Evolutionary conservation across 2,888 invertebrate species (phyloP).

Genomic region (Euphydryas editha): DNA sequence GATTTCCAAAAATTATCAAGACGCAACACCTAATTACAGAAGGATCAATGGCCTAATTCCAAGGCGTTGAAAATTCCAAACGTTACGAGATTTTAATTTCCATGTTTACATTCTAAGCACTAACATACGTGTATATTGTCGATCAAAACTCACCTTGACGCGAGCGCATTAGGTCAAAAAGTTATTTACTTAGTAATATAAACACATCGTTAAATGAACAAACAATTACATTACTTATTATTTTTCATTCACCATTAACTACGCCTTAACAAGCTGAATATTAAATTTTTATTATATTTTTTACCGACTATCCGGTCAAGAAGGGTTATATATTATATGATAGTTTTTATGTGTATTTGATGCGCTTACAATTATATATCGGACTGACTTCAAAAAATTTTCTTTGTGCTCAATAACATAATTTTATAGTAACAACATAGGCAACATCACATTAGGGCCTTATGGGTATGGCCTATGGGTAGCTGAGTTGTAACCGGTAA

Average conservation of each 20-base stretch:
- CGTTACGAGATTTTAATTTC: not conserved
- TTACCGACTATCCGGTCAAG: no score
- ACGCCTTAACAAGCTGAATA: not conserved
- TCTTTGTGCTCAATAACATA: no score
- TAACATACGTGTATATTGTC: slow-evolving; percentile 13
- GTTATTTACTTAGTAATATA: not conserved
- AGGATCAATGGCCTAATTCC: not conserved
- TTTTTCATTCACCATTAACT: not conserved
- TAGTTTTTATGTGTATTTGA: no score
- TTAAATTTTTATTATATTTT: no score
- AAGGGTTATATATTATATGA: no score
- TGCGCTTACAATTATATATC: no score
- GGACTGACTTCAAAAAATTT: no score
- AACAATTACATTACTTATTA: not conserved
- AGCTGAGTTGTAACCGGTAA: not conserved
- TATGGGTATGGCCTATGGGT: no score
- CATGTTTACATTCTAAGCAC: slow-evolving; percentile 7
- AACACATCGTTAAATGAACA: not conserved
- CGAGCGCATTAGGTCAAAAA: not conserved
- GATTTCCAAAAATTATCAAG: not conserved
- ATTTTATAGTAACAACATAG: no score
- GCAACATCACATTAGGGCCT: no score
- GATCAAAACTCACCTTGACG: slow-evolving; percentile 10
- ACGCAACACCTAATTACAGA: not conserved
- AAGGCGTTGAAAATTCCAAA: not conserved